Evolutionary conservation across 2,888 invertebrate genomes (phyloP).

Genomic region (Apeira syringaria): DNA sequence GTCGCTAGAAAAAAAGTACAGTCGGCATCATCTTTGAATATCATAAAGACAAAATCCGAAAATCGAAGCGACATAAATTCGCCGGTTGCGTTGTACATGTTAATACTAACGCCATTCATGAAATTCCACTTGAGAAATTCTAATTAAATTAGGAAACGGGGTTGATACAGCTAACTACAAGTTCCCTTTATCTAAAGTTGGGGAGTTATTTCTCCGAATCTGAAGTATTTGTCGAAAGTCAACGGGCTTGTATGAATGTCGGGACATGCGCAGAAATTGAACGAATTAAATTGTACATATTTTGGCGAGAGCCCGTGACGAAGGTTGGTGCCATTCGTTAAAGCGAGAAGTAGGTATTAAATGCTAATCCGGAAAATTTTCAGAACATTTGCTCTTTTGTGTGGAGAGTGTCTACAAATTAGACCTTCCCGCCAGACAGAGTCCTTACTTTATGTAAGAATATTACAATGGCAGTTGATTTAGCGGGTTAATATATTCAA

Average conservation of each 20-base stretch:
- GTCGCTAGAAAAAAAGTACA: too few relatives aligned
- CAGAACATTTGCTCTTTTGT: constrained; percentile 19
- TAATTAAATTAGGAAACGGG: constrained; percentile 65
- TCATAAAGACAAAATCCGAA: constrained; percentile 40
- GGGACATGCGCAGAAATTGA: constrained; percentile 48
- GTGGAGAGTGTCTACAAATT: constrained; percentile 15
- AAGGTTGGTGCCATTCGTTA: constrained; percentile 27
- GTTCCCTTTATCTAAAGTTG: constrained; percentile 65
- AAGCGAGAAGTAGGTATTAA: constrained; percentile 26
- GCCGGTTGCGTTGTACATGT: constrained; percentile 35
- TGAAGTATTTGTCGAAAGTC: constrained; percentile 61
- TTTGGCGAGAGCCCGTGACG: constrained; percentile 30
- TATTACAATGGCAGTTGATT: constrained; percentile 14
- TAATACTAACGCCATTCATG: constrained; percentile 65
- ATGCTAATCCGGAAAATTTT: constrained; percentile 21
- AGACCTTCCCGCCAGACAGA: constrained; percentile 10
- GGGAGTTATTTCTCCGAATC: constrained; percentile 64
- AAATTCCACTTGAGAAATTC: constrained; percentile 67
- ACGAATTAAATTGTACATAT: constrained; percentile 46
- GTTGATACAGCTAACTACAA: constrained; percentile 58
- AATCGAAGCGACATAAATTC: constrained; percentile 39
- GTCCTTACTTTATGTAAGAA: constrained; percentile 8
- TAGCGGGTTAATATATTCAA: not conserved
- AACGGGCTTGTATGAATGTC: constrained; percentile 47
- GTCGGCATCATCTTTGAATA: too few relatives aligned